Evolutionary conservation across 2,797 vertebrate genomes (phyloP), one percentile per base, ranked within the genome.

Genomic region (Cirrhinus molitorella): DNA sequence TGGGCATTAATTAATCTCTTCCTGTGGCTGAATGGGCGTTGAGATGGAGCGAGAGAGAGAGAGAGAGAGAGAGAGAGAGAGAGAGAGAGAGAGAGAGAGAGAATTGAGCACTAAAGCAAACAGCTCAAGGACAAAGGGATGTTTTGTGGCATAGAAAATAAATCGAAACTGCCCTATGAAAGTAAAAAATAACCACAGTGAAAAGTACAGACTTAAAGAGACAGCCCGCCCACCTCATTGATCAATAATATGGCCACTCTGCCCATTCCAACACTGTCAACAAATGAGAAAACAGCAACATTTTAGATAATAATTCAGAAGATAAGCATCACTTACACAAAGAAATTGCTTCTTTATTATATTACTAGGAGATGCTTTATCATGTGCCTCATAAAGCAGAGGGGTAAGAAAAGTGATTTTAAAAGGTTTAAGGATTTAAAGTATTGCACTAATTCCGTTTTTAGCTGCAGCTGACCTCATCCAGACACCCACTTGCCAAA

Each of bases 1-100:
- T 79, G 72, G 86, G 83, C 74, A 83, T 85, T 86, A 81, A 86
- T 88, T 85, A 87, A 82, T 70, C 68, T 78, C 40, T 84, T 49
- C 74, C 82, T 83, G 74, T 83, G 72, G 73, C 51, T 28, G 57
- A 55, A 68, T 47, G 23, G 66, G 73, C 16, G 17, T 59, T 21
- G 40, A 78, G 14, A 40, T 43, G 49, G 25, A 68, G 81, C 3
- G 61, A 47, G 63, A 66, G 34, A 45, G 49, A 57, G 53, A 21
- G n/a, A 66, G 70, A 9, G 59, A 53, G 37, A 71, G 67, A 83
- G 40, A 51, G 72, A 55, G 25, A 68, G 81, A 1, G 61, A 47
- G 63, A 66, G 34, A 45, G 49, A 57, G 53, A 21, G n/a, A 66
- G 70, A 9, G 59, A 53, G 37, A 71, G 67, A 83, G 40, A 51